Evolutionary conservation across 2,113 vertebrate genomes (phyloP), one percentile per base, ranked within the genome.

Genomic region (Bathybates hornii): DNA sequence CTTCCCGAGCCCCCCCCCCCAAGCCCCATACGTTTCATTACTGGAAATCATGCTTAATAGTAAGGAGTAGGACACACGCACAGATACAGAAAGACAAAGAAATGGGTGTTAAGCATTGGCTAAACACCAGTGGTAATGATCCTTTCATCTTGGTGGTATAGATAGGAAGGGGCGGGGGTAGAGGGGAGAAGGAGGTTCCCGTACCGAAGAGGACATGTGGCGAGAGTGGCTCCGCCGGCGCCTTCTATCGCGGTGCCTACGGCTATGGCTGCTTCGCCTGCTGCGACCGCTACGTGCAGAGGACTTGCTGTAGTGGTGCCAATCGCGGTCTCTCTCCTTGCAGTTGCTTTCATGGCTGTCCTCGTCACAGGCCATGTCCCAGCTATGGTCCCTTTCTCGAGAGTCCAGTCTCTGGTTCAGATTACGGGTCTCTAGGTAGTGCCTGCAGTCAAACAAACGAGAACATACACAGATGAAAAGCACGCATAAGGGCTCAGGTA

Each of bases 241-340:
- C 89, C 96, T 96, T 95, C 96, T 97, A 93, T 95, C 97, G 93
- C 96, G 96, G 9, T 91, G 87, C 92, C 95, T 96, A 96, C 93
- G 97, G 52, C 95, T 96, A 96, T 91, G 97, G 57, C 94, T 95
- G 95, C 96, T 97, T 93, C 96, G 97, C 91, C 97, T 97, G 97
- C 97, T 99, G 94, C 96, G 98, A 53, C 97, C 95, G 41, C 90
- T 91, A 45, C 89, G 97, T 29, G 97, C 97, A 17, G 98, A 99
- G 34, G 98, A 99, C 95, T 98, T 98, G 97, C 98, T 99, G 96
- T 98, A 98, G 94, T 98, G 98, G 92, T 98, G 96, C 95, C 97
- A 95, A 91, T 98, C 97, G 89, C 95, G 97, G 90, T 97, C 97
- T 80, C 84, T 57, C 91, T 96, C 97, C 90, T 84, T 90, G 90